A percentile compares a stretch with the other conserved stretches of the same genome.
phyloP scores from a whole-genome alignment of 2,797 vertebrate species.

The Urophycis tenuis region DNA sequence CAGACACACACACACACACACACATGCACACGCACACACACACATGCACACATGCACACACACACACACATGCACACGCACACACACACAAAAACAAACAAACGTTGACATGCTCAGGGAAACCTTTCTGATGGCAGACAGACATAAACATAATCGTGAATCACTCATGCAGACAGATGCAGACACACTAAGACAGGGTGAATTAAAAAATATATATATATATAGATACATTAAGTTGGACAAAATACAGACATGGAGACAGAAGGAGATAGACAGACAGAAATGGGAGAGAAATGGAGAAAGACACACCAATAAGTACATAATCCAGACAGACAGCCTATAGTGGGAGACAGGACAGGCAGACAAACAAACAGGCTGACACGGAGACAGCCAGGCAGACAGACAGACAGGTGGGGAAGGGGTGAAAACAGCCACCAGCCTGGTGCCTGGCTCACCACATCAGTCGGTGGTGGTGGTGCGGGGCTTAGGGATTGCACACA shows the following conservation, averaged over 20 bases:
- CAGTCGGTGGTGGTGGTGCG: neutral
- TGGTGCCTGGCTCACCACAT: neutral
- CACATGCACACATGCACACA: neutral
- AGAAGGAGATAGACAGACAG: neutral
- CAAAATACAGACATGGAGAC: neutral
- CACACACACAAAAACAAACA: neutral
- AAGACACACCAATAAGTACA: neutral
- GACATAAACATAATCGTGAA: neutral
- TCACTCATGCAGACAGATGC: neutral
- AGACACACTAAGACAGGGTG: neutral
- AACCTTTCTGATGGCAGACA: no score
- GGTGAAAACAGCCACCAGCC: neutral
- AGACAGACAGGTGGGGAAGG: slow-evolving; percentile 2
- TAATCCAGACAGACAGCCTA: no score
- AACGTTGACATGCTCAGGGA: neutral
- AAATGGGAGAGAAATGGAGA: neutral
- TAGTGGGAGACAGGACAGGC: neutral
- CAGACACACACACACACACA: no score
- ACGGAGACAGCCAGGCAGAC: neutral
- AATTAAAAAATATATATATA: no score
- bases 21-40: no score
- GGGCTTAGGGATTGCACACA: neutral
- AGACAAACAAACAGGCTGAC: neutral
- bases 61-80: no score
- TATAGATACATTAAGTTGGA: neutral